These are phyloP conservation scores for Austrolebias charrua DNA, from an alignment of 2,797 vertebrate genomes.

Conservation along the genomic window DNA sequence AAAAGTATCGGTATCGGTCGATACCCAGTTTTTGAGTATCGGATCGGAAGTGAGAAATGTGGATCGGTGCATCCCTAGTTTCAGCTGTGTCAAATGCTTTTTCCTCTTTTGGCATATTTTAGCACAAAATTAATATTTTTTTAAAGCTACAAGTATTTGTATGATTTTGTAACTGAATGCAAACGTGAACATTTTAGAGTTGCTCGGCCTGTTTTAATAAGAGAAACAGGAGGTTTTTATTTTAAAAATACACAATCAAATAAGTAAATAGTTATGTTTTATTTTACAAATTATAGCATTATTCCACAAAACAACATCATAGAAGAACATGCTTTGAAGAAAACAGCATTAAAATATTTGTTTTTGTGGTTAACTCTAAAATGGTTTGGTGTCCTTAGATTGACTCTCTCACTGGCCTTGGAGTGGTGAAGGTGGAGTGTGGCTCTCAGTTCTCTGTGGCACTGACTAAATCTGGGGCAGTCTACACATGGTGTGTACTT, in stretches of 20 bases:
- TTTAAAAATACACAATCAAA: not conserved
- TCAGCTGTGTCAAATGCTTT: not conserved
- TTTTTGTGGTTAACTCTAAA: not conserved
- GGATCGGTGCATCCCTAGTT: too few species aligned
- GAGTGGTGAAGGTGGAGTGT: conserved; percentile 97
- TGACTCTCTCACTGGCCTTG: conserved; percentile 94
- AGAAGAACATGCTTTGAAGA: not conserved
- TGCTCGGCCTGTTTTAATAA: not conserved
- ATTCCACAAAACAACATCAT: not conserved
- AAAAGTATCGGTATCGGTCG: too few species aligned
- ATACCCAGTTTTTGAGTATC: too few species aligned
- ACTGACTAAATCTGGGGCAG: conserved; percentile 94
- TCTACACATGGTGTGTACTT: conserved; percentile 91
- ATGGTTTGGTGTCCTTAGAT: conserved; percentile 77
- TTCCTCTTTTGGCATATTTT: not conserved
- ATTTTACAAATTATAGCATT: not conserved
- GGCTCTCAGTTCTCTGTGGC: conserved; percentile 98
- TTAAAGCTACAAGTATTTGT: too few species aligned
- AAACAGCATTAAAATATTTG: not conserved
- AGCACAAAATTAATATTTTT: not conserved
- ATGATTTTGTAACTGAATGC: not conserved
- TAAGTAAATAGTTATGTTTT: conserved; percentile 1
- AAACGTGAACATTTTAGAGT: not conserved
- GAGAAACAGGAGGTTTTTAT: not conserved
- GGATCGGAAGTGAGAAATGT: too few species aligned